phyloP scores from a whole-genome alignment of 2,113 vertebrate genomes.

The Eclectus roratus region DNA sequence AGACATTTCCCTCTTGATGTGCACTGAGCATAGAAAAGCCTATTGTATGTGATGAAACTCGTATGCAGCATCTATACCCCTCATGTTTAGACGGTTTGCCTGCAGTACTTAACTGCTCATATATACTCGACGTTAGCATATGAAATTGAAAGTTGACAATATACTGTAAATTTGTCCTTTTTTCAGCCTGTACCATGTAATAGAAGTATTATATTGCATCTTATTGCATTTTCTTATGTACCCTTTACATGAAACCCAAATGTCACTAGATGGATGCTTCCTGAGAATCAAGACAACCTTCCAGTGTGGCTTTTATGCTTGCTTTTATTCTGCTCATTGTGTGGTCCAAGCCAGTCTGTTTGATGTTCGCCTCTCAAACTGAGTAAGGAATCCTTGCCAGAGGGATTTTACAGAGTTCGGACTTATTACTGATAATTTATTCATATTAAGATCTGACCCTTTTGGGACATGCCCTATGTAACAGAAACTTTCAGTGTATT shows the following conservation, averaged over 20 bases:
- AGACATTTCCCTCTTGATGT: not conserved
- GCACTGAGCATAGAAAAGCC: not conserved
- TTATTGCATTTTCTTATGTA: not conserved
- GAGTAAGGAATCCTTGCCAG: not conserved
- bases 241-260: not conserved
- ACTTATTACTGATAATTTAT: not conserved
- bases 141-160: not conserved
- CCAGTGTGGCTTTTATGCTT: not conserved
- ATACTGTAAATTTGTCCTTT: not conserved
- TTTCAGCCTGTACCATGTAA: not conserved
- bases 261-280: not conserved
- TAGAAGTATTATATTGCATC: not conserved
- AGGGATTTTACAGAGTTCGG: not conserved
- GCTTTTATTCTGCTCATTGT: not conserved
- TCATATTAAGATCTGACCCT: not conserved
- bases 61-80: not conserved
- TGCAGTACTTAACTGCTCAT: not conserved
- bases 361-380: not conserved
- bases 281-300: not conserved
- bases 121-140: not conserved
- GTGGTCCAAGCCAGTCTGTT: not conserved
- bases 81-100: not conserved
- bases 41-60: not conserved
- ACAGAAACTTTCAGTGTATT: not conserved
- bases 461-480: not conserved